Evolutionary conservation across 2,113 vertebrate genomes (phyloP), one percentile per base, ranked within the genome.

Genomic region (Tyrannus savana): DNA sequence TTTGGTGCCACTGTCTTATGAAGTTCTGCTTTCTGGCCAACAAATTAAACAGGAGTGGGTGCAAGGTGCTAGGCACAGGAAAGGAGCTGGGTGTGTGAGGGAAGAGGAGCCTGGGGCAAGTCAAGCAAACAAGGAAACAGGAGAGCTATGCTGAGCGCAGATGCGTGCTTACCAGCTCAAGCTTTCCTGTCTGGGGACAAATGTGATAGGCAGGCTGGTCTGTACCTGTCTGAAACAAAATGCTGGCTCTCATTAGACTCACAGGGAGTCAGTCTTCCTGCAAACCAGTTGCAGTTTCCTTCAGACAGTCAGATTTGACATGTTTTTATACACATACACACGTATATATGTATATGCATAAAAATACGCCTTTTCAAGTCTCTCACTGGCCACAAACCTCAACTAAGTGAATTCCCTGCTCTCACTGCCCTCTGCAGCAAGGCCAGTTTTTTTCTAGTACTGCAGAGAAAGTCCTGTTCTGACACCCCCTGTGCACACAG

Each of bases 371-470:
- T 63, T 83, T 18, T 42, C 18, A 39, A 37, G 46, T 62, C 23
- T 73, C 33, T 21, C 22, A 37, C 27, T 59, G 53, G 59, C 59
- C 30, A 30, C 37, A 74, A 12, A 35, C 46, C 15, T 66, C 23
- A 50, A 12, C 17, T 23, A 33, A 73, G 14, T 11, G 30, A 78
- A 41, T n/a, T 78, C n/a, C 14, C 19, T 74, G 25, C 8, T 56
- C 41, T 68, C 1, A 0, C 25, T 50, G 55, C 44, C 35, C 42
- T 7, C 42, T 7, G 2, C n/a, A 72, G 52, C 1, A 1, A 86
- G 89, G 35, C 25, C 30, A 28, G 47, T 2, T 89, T 73, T 62
- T 50, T 67, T 30, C 31, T 31, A n/a, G 42, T 19, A 37, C 42
- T 62, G 24, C 25, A 87, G 63, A 21, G 18, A 8, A 39, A 55